phyloP scores from a whole-genome alignment of 2,888 invertebrate species.

The Halictus quadricinctus region DNA sequence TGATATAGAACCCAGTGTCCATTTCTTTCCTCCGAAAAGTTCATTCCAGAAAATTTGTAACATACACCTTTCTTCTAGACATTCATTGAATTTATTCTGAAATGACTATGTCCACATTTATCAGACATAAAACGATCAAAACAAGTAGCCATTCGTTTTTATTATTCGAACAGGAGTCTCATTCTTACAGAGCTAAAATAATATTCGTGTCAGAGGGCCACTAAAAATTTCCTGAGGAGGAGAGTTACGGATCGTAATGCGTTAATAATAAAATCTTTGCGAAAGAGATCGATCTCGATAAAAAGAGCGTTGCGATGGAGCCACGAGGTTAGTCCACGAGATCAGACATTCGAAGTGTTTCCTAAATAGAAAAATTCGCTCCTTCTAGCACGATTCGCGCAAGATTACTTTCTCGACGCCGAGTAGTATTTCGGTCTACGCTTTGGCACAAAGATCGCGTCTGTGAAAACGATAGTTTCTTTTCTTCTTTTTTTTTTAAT shows the following conservation, averaged over 20 bases:
- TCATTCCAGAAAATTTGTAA: neutral
- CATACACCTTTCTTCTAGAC: neutral
- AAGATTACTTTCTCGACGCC: slow-evolving; percentile 21
- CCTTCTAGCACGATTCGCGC: slow-evolving; percentile 33
- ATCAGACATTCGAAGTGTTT: slow-evolving; percentile 29
- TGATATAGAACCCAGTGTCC: neutral
- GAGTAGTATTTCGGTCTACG: slow-evolving; percentile 43
- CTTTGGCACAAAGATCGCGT: slow-evolving; percentile 59
- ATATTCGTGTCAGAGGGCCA: neutral
- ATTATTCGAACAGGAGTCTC: neutral
- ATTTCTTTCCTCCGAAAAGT: neutral
- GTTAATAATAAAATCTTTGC: slow-evolving; percentile 6
- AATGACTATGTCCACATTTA: neutral
- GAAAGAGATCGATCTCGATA: neutral
- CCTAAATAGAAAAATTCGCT: slow-evolving; percentile 8
- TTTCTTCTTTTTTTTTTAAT: neutral
- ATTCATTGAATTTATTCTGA: neutral
- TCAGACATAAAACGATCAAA: neutral
- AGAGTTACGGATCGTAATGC: neutral
- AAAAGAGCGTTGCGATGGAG: slow-evolving; percentile 22
- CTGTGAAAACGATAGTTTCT: slow-evolving; percentile 38
- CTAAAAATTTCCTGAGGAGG: neutral
- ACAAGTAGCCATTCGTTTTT: neutral
- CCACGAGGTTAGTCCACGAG: slow-evolving; percentile 52
- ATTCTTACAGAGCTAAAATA: neutral